Evolutionary conservation across 2,888 invertebrate species (phyloP).

Genomic region (Pecten maximus): DNA sequence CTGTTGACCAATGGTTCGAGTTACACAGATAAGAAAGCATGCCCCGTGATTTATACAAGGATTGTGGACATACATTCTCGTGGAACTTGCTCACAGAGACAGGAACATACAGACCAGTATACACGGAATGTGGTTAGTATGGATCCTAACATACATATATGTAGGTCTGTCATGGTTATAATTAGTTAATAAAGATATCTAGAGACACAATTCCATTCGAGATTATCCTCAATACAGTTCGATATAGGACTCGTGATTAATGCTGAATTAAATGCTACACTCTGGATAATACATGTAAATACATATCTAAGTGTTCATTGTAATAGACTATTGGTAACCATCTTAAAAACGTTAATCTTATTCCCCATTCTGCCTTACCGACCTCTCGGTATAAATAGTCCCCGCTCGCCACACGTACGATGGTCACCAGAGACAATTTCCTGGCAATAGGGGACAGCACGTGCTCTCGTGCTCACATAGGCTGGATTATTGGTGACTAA

Average conservation of each 20-base stretch:
- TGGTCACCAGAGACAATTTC: not conserved
- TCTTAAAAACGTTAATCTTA: not conserved
- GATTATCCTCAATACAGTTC: not conserved
- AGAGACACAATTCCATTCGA: not conserved
- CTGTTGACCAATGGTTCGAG: too few species aligned
- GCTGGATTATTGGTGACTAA: not conserved
- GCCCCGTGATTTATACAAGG: not conserved
- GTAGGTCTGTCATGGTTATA: not conserved
- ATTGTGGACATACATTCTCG: not conserved
- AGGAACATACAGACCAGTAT: not conserved
- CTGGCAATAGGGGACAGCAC: not conserved
- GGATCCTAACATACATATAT: not conserved
- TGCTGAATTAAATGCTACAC: constrained; percentile 4
- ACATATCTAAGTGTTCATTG: not conserved
- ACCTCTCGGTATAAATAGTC: not conserved
- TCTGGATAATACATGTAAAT: not conserved
- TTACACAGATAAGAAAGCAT: not conserved
- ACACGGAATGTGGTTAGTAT: not conserved
- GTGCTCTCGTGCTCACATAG: not conserved
- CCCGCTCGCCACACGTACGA: not conserved
- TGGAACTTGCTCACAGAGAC: not conserved
- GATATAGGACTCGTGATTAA: not conserved
- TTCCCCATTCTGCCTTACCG: not conserved
- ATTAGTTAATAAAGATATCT: not conserved
- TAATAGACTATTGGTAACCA: not conserved